Evolutionary conservation across 2,797 vertebrate species (phyloP).

Genomic region (Chelon auratus): DNA sequence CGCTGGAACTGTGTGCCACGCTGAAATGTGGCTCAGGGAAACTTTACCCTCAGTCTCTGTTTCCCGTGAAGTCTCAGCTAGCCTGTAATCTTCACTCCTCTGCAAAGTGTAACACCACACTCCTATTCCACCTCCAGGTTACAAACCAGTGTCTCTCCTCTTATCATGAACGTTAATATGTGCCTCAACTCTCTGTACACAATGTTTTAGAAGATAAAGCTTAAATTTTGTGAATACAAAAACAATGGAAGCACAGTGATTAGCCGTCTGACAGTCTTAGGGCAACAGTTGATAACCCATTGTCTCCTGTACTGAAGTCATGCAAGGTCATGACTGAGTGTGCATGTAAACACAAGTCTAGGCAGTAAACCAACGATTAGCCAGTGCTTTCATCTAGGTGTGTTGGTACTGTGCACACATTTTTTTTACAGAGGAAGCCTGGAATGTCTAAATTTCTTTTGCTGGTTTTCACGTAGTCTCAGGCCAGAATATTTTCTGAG

Average conservation of each 20-base stretch:
- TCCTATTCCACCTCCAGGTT: constrained; percentile 40
- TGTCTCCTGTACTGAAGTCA: constrained; percentile 31
- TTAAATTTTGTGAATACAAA: constrained; percentile 39
- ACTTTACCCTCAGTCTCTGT: constrained; percentile 19
- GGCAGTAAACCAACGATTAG: constrained; percentile 10
- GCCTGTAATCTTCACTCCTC: constrained; percentile 47
- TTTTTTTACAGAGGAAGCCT: background rate
- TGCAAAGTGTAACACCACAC: constrained; percentile 22
- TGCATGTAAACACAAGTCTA: constrained; percentile 2
- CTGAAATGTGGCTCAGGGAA: constrained; percentile 6
- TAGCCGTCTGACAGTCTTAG: constrained; percentile 13
- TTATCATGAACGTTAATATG: constrained; percentile 19
- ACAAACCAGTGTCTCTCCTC: constrained; percentile 31
- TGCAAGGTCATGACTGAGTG: constrained; percentile 27
- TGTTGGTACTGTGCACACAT: background rate
- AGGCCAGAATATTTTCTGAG: background rate
- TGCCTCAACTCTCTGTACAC: constrained; percentile 29
- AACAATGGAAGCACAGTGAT: constrained; percentile 44
- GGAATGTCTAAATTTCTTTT: background rate
- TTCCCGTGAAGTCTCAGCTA: constrained; percentile 16
- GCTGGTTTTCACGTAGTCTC: background rate
- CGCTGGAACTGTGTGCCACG: constrained; percentile 5
- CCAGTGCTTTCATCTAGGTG: background rate
- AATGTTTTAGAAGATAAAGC: constrained; percentile 49
- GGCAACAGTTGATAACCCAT: constrained; percentile 27